Base-by-base conservation (phyloP, 2,797 vertebrate genomes). In the Pachyuromys duprasi region DNA sequence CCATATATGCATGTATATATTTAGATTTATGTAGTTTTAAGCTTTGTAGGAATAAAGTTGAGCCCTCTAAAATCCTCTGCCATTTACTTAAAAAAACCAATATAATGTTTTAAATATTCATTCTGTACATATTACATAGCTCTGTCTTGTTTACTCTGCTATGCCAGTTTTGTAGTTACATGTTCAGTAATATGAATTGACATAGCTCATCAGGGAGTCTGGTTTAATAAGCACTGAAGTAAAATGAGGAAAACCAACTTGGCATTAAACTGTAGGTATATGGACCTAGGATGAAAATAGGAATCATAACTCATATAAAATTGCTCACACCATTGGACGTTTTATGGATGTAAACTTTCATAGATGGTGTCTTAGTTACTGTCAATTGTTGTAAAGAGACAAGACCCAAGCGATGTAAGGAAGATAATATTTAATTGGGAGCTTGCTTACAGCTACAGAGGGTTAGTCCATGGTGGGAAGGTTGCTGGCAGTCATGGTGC, bases 11-110 rank as follows among this genome's bases (percentile, higher is more conserved):
- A n/a, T 88, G 2, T 65, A 31, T 72, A 8, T 90, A 42, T 75
- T 89, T 84, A 90, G 11, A 62, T 86, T 31, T 87, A 24, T 67
- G 8, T 97, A 39, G 2, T 81, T 93, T 93, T 96, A 53, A 82
- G 42, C 36, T 70, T 90, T 90, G 20, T 57, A 72, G 86, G 96
- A 49, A 69, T 93, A 3, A 17, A 91, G 36, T 20, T 86, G 57
- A 88, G 17, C 14, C 91, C 28, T 69, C 4, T 88, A 83, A 93
- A 74, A 42, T 6, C 60, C 81, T 82, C 60, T 79, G 22, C 65
- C 60, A 83, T 69, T 87, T 89, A 18, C 36, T 94, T 76, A 42
- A 65, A 55, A 84, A 94, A 42, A 8, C 84, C 57, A 95, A 3
- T 95, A 8, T 81, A 79, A 89, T 89, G 20, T 87, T 80, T 91